Evolutionary conservation across 2,797 vertebrate genomes (phyloP).

Genomic region (Chelonia mydas): DNA sequence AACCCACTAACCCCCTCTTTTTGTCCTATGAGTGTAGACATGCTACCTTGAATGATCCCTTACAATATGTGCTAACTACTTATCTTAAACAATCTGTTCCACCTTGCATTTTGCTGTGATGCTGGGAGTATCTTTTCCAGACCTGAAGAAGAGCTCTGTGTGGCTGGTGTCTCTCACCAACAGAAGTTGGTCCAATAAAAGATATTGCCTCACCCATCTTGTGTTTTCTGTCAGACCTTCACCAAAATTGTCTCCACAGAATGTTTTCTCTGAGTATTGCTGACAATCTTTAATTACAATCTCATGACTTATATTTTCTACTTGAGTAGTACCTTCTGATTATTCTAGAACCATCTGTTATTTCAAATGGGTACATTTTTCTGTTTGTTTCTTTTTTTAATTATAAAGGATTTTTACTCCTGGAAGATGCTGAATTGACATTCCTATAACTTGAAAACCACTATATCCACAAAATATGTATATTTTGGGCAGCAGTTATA

Average conservation of each 20-base stretch:
- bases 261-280: neutral
- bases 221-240: neutral
- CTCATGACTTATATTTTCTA: neutral
- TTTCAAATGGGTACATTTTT: neutral
- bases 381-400: neutral
- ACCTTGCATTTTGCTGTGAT: neutral
- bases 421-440: neutral
- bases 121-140: no score
- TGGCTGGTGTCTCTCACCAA: neutral
- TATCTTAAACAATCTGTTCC: neutral
- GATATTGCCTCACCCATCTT: neutral
- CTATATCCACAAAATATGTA: neutral
- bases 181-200: neutral
- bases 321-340: neutral
- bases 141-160: neutral
- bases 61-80: no score
- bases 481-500: neutral
- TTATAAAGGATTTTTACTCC: neutral
- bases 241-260: neutral
- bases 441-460: neutral
- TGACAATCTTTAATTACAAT: neutral
- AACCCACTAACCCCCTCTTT: neutral
- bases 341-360: neutral
- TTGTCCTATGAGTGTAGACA: neutral
- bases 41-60: no score